A percentile compares a stretch with the other conserved stretches of the same genome.
Evolutionary conservation across 37 sponge, comb jelly and placozoan genomes (phyloP).

Genomic region (Axinella damicornis): DNA sequence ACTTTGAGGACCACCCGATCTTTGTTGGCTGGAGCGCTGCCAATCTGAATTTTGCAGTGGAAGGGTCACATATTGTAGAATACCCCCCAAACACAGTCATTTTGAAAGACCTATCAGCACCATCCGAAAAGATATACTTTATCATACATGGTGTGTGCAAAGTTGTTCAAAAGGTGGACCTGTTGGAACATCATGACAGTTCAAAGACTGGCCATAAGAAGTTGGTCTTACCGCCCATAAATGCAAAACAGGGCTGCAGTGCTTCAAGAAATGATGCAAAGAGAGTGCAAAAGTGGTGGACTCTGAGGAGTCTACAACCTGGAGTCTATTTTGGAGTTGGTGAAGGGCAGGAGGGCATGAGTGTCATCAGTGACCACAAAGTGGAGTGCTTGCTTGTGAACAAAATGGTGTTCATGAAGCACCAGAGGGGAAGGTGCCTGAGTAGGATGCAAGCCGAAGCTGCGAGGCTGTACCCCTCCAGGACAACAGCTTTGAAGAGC

Average conservation of each 20-base stretch:
- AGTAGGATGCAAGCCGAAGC: conserved; percentile 28
- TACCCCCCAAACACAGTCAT: conserved; percentile 67
- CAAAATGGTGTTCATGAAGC: conserved; percentile 48
- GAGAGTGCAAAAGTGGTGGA: conserved; percentile 50
- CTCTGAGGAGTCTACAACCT: conserved; percentile 41
- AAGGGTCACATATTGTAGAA: conserved; percentile 55
- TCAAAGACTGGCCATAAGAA: not conserved
- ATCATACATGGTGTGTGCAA: conserved; percentile 66
- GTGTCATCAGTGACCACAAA: conserved; percentile 53
- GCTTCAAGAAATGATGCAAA: not conserved
- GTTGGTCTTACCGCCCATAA: not conserved
- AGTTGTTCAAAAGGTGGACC: conserved; percentile 55
- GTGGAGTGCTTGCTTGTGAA: conserved; percentile 59
- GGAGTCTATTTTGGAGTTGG: conserved; percentile 91
- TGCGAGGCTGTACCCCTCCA: conserved; percentile 35
- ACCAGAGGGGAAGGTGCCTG: conserved; percentile 41
- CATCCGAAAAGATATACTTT: conserved; percentile 50
- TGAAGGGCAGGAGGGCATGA: conserved; percentile 49
- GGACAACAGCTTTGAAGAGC: conserved; percentile 43
- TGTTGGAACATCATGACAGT: conserved; percentile 10
- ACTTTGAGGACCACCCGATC: conserved; percentile 47
- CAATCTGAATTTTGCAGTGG: conserved; percentile 35
- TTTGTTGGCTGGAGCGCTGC: conserved; percentile 34
- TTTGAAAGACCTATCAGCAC: conserved; percentile 49
- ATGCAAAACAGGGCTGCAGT: too few species aligned